Evolutionary conservation across 1,140 invertebrate species (phyloP).

Genomic region (Tetragnatha versicolor): DNA sequence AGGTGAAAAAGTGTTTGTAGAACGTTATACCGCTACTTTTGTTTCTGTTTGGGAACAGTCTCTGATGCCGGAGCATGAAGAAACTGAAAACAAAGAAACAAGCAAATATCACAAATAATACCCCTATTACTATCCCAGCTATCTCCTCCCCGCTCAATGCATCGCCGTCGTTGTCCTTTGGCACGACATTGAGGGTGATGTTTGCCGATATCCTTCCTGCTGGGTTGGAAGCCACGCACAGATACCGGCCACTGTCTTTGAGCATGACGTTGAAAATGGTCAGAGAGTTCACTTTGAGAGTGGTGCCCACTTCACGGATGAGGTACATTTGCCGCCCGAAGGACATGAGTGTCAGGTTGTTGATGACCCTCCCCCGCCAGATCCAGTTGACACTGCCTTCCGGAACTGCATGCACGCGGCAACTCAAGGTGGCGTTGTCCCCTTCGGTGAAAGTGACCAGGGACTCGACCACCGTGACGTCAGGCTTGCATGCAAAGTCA

Average conservation of each 20-base stretch:
- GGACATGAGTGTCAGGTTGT: conserved; percentile 72
- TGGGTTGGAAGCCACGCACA: conserved; percentile 88
- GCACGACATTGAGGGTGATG: conserved; percentile 81
- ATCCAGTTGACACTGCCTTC: conserved; percentile 84
- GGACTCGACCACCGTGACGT: conserved; percentile 72
- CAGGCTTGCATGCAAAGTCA: conserved; percentile 83
- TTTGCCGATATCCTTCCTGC: conserved; percentile 91
- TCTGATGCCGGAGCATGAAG: conserved; percentile 55
- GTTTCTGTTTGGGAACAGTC: conserved; percentile 43
- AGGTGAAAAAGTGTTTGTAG: conserved; percentile 49
- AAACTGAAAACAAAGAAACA: conserved; percentile 75
- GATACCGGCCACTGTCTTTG: conserved; percentile 86
- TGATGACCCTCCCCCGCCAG: conserved; percentile 80
- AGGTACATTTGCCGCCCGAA: conserved; percentile 74
- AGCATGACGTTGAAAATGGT: conserved; percentile 86
- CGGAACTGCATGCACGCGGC: conserved; percentile 79
- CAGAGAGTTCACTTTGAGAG: conserved; percentile 78
- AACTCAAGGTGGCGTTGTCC: conserved; percentile 75
- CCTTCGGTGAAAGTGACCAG: conserved; percentile 55
- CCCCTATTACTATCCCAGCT: conserved; percentile 80
- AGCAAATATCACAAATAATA: conserved; percentile 79
- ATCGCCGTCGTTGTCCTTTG: conserved; percentile 74
- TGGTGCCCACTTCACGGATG: conserved; percentile 77
- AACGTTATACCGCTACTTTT: conserved; percentile 40
- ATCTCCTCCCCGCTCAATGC: conserved; percentile 84